Base-by-base conservation (phyloP, 2,797 vertebrate species). In the Xerus rutilus region DNA sequence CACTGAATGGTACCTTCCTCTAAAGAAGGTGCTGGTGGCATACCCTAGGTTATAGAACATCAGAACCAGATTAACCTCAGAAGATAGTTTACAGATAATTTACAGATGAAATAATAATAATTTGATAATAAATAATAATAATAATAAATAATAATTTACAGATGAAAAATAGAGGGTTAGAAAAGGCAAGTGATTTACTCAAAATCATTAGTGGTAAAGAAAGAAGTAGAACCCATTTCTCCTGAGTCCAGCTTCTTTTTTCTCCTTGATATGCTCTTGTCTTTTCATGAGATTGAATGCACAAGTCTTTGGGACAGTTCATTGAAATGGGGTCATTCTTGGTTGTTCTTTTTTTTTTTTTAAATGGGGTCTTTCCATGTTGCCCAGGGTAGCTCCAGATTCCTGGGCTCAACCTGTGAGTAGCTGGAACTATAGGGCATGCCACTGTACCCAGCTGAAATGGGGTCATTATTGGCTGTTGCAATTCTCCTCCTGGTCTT, bases 231-330 rank as follows among this genome's bases (percentile, higher is more conserved):
- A 39, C 20, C 28, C 5, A 0, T 67, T 86, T 96, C 7, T 79
- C 32, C 9, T 78, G 45, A 57, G 11, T 74, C 62, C 43, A 47
- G 35, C 17, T 95, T 81, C 20, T 30, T 84, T 88, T 94, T 86
- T 86, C 59, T 86, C 74, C 23, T 92, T 91, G 82, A 74, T 73
- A 18, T 43, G 28, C n/a, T 57, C 10, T 81, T 89, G 25, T 69
- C 15, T 35, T 91, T 84, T 94, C 15, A 89, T 89, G 69, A 62
- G 23, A 25, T 45, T 92, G 84, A 95, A 86, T 86, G 52, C 91
- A 67, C 59, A 70, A 39, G 6, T 11, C 52, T 86, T 86, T 74
- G 35, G 83, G 20, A 47, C 10, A 7, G 14, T 32, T 82, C 43
- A 82, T 15, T 39, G 30, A 95, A 95, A 78, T 39, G 45, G 47